Percentiles rank a stretch among this genome's conserved stretches.
Conservation (phyloP, 2,797 vertebrate genomes). For the Clarias pachynema region DNA sequence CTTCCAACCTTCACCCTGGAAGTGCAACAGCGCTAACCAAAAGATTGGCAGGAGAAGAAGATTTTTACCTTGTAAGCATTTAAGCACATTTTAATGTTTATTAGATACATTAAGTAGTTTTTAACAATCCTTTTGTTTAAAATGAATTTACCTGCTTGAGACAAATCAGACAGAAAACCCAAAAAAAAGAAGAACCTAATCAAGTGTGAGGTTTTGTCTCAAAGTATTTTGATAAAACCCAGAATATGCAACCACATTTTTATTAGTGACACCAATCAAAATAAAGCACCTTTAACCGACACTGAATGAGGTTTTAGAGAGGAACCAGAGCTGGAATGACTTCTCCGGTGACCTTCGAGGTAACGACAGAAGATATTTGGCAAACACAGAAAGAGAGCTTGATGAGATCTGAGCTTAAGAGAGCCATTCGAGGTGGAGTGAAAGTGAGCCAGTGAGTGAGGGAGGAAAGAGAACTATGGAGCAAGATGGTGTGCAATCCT, state of each 20-base stretch:
- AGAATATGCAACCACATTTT: not conserved
- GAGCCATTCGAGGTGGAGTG: not conserved
- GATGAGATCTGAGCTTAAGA: slow-evolving; percentile 42
- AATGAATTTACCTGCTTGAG: too few species aligned
- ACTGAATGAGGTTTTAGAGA: slow-evolving; percentile 7
- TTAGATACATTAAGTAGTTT: too few species aligned
- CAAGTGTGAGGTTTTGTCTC: not conserved
- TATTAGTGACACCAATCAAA: slow-evolving; percentile 28
- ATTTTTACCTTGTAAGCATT: too few species aligned
- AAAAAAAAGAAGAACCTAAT: not conserved
- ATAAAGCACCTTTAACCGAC: slow-evolving; percentile 1
- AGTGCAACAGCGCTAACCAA: too few species aligned
- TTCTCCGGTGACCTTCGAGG: slow-evolving; percentile 23
- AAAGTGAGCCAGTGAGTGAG: not conserved
- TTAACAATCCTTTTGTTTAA: too few species aligned
- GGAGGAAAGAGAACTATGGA: not conserved
- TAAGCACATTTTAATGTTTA: too few species aligned
- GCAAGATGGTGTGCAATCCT: slow-evolving; percentile 13
- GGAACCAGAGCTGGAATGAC: not conserved
- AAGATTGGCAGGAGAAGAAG: too few species aligned
- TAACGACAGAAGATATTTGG: slow-evolving; percentile 31
- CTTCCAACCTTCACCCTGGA: too few species aligned
- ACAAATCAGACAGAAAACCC: too few species aligned
- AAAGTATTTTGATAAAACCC: not conserved
- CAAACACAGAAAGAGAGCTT: slow-evolving; percentile 34